Percentiles rank a stretch among this genome's conserved stretches.
phyloP scores from a whole-genome alignment of 2,888 invertebrate genomes.

The Sarcophaga rosellei region DNA sequence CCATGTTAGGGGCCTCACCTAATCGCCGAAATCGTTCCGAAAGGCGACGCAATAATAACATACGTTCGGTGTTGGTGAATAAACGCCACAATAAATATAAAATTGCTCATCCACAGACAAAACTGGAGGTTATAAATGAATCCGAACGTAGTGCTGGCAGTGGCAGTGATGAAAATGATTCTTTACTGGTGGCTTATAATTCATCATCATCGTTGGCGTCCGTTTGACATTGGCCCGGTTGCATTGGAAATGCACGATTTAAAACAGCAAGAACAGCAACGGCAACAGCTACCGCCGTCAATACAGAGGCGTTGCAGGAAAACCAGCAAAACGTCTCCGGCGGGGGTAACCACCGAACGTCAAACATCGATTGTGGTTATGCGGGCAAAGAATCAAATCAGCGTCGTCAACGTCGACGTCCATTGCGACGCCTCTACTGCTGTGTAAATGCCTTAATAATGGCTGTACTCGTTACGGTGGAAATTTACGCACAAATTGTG shows the following conservation, averaged over 20 bases:
- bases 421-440: conserved; percentile 79
- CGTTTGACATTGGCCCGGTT: conserved; percentile 81
- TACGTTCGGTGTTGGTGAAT: conserved; percentile 77
- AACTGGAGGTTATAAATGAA: conserved; percentile 80
- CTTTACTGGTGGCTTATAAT: conserved; percentile 80
- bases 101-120: conserved; percentile 77
- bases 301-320: conserved; percentile 41
- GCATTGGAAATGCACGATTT: conserved; percentile 75
- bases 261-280: conserved; percentile 25
- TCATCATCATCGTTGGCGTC: conserved; percentile 80
- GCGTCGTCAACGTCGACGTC: conserved; percentile 76
- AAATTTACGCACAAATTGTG: conserved; percentile 80
- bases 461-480: conserved; percentile 78
- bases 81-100: conserved; percentile 80
- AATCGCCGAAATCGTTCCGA: conserved; percentile 45
- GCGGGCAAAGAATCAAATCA: conserved; percentile 73
- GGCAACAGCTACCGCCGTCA: conserved; percentile 13
- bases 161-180: conserved; percentile 81
- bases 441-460: conserved; percentile 79
- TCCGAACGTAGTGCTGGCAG: conserved; percentile 80
- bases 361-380: conserved; percentile 52
- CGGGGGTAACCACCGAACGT: conserved; percentile 26
- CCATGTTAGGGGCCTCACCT: conserved; percentile 74
- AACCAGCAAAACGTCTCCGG: conserved; percentile 7
- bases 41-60: conserved; percentile 74